Evolutionary conservation across 2,888 invertebrate genomes (phyloP), one percentile per base, ranked within the genome.

Genomic region (Chrysolina haemoptera): DNA sequence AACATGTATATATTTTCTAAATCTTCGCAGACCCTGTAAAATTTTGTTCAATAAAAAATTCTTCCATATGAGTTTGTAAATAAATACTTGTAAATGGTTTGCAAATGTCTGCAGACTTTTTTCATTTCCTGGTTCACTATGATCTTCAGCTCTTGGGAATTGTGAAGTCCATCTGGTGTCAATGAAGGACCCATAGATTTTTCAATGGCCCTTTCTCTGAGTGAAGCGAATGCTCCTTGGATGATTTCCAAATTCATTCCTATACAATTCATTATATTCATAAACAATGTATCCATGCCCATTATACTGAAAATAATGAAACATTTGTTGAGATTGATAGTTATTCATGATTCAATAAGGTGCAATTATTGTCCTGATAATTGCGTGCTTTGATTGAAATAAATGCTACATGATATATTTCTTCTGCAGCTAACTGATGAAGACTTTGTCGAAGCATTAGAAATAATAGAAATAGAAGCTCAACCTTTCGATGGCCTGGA

Each of bases 221-320:
- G 78, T 5, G 84, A 85, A 41, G 79, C 68, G 75, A 87, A 86
- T 14, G 86, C 86, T 16, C 85, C 86, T 78, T 86, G 86, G 16
- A 87, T 79, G 43, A 86, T 82, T 12, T 79, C 75, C 65, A 87
- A 79, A 78, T 86, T 84, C 18, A 82, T 82, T 1, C 82, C 84
- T 41, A 85, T 81, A 67, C 83, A 84, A 75, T 86, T 87, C 81
- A 87, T 83, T 11, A 86, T 82, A 73, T 86, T 86, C 84, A 86
- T 86, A 72, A 86, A 86, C 40, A 86, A 70, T 1, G 83, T 82
- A 72, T 86, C 86, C 78, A 85, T 83, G 11, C 85, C 86, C 35
- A 85, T 83, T 62, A 86, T 83, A 68, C 84, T 85, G 68, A 80
- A 84, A 72, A 22, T 40, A 68, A 40, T 16, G 10, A 35, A 14